Evolutionary conservation across 2,113 vertebrate genomes (phyloP).

Genomic region (Turdus rufiventris): DNA sequence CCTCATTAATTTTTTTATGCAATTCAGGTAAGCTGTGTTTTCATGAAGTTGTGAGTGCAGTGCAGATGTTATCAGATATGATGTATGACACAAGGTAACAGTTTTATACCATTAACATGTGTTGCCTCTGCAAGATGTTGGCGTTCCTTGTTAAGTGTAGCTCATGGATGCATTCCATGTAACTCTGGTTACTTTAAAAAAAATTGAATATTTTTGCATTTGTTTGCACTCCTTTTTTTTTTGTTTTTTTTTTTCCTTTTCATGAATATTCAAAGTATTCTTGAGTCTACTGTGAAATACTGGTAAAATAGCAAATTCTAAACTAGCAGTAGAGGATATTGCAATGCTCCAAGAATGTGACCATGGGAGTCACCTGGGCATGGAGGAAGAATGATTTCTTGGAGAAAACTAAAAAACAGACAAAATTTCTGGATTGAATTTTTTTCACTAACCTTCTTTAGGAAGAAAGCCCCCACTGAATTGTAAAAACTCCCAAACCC

Average conservation of each 20-base stretch:
- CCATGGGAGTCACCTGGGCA: not conserved
- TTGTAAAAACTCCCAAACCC: fast-evolving
- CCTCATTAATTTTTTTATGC: not conserved
- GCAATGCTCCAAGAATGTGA: not conserved
- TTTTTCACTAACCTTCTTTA: not conserved
- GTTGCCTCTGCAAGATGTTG: not conserved
- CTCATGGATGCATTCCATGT: not conserved
- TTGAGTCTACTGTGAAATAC: not conserved
- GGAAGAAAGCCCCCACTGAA: not conserved
- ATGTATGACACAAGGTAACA: not conserved
- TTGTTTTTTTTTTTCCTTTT: not conserved
- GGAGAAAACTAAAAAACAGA: not conserved
- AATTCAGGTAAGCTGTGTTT: not conserved
- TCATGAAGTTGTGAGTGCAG: not conserved
- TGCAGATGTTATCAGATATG: not conserved
- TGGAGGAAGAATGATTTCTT: not conserved
- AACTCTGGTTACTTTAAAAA: not conserved
- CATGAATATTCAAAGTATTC: not conserved
- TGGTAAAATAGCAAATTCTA: not conserved
- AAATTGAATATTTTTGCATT: constrained; percentile 23
- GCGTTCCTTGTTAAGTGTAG: not conserved
- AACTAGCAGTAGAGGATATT: not conserved
- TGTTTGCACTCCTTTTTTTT: not conserved
- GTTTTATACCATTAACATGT: not conserved
- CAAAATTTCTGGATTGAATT: not conserved